phyloP scores from a whole-genome alignment of 2,888 invertebrate species.

The Nasonovia ribisnigri region DNA sequence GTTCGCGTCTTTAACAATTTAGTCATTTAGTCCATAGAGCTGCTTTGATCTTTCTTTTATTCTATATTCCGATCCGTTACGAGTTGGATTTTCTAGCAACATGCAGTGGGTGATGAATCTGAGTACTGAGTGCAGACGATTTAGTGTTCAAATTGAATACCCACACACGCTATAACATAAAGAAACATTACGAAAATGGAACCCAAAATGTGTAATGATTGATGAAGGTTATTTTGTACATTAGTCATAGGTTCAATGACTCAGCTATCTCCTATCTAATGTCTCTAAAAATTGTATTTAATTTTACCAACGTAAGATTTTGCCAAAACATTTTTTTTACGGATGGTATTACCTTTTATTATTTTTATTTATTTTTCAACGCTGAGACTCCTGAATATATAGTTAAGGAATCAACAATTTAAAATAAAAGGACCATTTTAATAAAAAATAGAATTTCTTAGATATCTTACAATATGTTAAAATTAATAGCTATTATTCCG shows the following conservation, averaged over 20 bases:
- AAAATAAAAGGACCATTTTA: not conserved
- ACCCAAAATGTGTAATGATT: conserved; percentile 32
- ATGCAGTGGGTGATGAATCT: conserved; percentile 27
- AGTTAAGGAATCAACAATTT: not conserved
- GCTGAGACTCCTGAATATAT: not conserved
- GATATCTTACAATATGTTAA: not conserved
- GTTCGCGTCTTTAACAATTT: not conserved
- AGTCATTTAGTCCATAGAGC: not conserved
- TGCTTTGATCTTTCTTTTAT: not conserved
- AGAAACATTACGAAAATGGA: not conserved
- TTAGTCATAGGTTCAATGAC: conserved; percentile 50
- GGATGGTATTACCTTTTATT: not conserved
- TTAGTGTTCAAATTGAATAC: conserved; percentile 9
- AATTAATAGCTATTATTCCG: not conserved
- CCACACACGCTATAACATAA: not conserved
- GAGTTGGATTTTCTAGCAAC: not conserved
- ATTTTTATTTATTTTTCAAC: not conserved
- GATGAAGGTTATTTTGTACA: conserved; percentile 28
- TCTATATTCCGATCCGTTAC: not conserved
- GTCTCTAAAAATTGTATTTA: not conserved
- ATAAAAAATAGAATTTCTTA: not conserved
- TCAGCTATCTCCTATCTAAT: not conserved
- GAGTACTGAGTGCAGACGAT: not conserved
- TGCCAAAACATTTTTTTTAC: not conserved
- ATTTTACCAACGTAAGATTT: not conserved